Evolutionary conservation across 2,888 invertebrate genomes (phyloP).

Genomic region (Arge pagana): DNA sequence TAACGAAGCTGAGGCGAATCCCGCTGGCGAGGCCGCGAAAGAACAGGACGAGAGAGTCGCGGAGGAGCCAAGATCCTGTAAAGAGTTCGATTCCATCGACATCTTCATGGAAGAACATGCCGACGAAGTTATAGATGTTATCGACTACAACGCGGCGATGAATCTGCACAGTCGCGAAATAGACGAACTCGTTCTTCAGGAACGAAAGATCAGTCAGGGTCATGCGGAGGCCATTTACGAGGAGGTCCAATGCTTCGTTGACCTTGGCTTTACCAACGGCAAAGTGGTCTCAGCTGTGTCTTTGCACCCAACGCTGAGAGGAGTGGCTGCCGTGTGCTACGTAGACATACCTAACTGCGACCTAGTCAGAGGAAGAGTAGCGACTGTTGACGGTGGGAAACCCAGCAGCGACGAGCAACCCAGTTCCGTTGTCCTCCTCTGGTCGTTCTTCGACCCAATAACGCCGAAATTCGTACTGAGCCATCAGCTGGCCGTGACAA

Average conservation of each 20-base stretch:
- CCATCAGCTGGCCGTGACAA: conserved; percentile 44
- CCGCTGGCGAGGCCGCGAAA: neutral
- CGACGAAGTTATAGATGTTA: conserved; percentile 37
- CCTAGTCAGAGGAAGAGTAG: conserved; percentile 7
- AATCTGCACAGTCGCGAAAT: conserved; percentile 49
- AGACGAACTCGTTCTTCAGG: conserved; percentile 28
- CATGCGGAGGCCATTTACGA: conserved; percentile 31
- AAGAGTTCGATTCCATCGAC: neutral
- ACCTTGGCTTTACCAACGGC: conserved; percentile 37
- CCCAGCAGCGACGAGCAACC: neutral
- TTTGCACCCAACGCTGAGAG: conserved; percentile 45
- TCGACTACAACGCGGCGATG: conserved; percentile 44
- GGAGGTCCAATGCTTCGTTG: conserved; percentile 44
- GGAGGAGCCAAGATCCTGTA: conserved; percentile 23
- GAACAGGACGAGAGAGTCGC: conserved; percentile 11
- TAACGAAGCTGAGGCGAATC: conserved; percentile 12
- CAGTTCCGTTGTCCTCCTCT: conserved; percentile 36
- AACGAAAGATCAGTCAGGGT: conserved; percentile 13
- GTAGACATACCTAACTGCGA: conserved; percentile 17
- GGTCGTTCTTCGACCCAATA: conserved; percentile 42
- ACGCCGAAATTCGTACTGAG: conserved; percentile 43
- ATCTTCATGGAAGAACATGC: conserved; percentile 34
- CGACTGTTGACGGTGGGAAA: conserved; percentile 1
- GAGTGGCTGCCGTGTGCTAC: conserved; percentile 42
- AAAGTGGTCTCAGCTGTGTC: conserved; percentile 45